Conservation (phyloP, 2,113 vertebrate genomes). For the Astatotilapia flaviijosephi region DNA sequence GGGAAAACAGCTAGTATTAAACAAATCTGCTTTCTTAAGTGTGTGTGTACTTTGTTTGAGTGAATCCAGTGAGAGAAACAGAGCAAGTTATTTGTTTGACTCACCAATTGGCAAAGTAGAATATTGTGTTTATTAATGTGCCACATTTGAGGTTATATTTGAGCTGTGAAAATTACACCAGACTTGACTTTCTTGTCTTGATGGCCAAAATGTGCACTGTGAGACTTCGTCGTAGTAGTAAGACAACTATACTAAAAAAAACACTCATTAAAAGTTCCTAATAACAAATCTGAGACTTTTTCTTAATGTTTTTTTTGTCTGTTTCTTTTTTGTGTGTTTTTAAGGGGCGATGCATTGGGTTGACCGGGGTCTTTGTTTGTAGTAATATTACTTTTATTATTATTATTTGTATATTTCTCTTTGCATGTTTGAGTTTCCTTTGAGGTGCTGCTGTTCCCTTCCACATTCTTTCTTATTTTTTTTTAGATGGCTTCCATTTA, state of each 20-base stretch:
- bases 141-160: background rate
- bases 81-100: background rate
- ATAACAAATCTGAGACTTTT: background rate
- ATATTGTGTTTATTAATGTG: background rate
- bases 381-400: background rate
- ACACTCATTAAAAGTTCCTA: background rate
- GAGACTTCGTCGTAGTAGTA: background rate
- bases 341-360: background rate
- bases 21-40: conserved; percentile 18
- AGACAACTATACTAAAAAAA: background rate
- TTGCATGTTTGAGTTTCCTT: background rate
- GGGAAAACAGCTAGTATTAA: conserved; percentile 13
- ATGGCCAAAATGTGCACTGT: background rate
- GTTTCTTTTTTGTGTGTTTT: background rate
- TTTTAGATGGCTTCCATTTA: background rate
- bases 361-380: background rate
- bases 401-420: background rate
- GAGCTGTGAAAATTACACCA: background rate
- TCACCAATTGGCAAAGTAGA: background rate
- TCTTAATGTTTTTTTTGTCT: background rate
- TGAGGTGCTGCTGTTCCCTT: background rate
- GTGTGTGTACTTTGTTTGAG: background rate
- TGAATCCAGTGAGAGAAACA: background rate
- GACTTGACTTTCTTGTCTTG: background rate
- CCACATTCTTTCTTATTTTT: background rate